Base-by-base conservation (phyloP, 1,140 invertebrate species). In the Lepidostoma basale region DNA sequence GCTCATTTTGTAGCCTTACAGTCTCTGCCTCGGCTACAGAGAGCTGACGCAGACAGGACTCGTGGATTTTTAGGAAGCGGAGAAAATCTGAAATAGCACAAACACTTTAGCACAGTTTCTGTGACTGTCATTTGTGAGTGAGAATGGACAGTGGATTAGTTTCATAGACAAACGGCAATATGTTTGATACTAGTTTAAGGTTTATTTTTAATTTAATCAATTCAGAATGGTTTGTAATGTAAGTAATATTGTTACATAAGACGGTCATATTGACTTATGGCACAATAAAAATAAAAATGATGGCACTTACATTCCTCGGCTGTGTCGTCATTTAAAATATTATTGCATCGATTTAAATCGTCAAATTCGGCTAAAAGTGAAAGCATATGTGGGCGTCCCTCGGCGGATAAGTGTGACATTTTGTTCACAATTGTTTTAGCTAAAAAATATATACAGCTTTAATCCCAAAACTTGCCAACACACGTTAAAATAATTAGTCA, bases 21-120 rank as follows among this genome's bases (percentile, higher is more conserved):
- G 88, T 86, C 75, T 93, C 91, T 40, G 86, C 82, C 40, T 90
- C 88, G 8, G 88, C 84, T 1, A 83, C 79, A 0, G 87, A 74
- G 86, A 89, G 92, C 76, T 91, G 89, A 52, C 85, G 81, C 26
- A 89, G 78, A 69, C 89, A 88, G 78, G 88, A 86, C 74, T 92
- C 89, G 78, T 91, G 88, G 73, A 89, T 86, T 39, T 86, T 83
- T 6, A 88, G 81, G 79, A 92, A 92, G 64, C 84, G 82, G 3
- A 89, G 74, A 74, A 92, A 92, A 81, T 91, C 91, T 92, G 69
- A 10, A 65, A 36, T 25, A 8, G n/a, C n/a, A n/a, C n/a, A n/a
- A n/a, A n/a, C n/a, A n/a, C n/a, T n/a, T n/a, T n/a, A n/a, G n/a
- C n/a, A n/a, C n/a, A n/a, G n/a, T n/a, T n/a, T n/a, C n/a, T n/a